Percentiles rank a stretch among this genome's conserved stretches.
Conservation (phyloP, 2,797 vertebrate species). For the Enteromius argenteus region DNA sequence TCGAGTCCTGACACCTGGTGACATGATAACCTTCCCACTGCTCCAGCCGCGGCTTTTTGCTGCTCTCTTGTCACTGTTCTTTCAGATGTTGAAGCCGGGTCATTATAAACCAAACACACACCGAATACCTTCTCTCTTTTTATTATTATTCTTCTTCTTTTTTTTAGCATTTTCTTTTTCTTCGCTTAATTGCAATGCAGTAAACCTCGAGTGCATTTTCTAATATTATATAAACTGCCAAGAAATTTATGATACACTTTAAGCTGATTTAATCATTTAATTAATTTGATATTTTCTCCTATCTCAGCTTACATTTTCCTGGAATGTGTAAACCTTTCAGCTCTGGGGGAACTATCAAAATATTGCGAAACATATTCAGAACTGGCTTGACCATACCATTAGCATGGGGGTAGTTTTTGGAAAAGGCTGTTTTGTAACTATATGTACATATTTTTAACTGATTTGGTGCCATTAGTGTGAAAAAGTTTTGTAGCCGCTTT, state of each 20-base stretch:
- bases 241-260: conserved; percentile 2
- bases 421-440: background rate
- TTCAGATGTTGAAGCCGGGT: conserved; percentile 22
- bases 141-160: background rate
- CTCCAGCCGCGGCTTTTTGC: conserved; percentile 55
- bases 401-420: background rate
- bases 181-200: background rate
- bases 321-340: background rate
- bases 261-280: background rate
- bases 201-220: background rate
- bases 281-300: background rate
- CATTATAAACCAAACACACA: conserved; percentile 13
- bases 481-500: background rate
- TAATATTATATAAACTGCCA: conserved; percentile 1
- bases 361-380: background rate
- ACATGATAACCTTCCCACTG: conserved; percentile 70
- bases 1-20: conserved; percentile 69
- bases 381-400: background rate
- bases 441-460: background rate
- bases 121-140: background rate
- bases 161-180: background rate
- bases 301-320: background rate
- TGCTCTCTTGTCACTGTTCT: conserved; percentile 35
- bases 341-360: background rate
- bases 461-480: background rate